Evolutionary conservation across 2,888 invertebrate genomes (phyloP), one percentile per base, ranked within the genome.

Genomic region (Harpalus rubripes): DNA sequence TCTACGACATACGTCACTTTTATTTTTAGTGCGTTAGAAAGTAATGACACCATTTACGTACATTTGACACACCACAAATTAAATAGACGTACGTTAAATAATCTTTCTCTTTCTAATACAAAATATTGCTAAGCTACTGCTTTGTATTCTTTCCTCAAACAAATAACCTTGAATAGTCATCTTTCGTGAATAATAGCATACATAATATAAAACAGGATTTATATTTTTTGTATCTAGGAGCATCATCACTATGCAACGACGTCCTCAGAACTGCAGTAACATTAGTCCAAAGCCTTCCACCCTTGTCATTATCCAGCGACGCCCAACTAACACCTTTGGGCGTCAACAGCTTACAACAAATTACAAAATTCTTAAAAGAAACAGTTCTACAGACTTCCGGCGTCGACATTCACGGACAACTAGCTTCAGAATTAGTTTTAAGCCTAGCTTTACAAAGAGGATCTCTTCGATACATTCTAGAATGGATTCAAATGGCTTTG

Each of bases 401-500:
- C 18, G 93, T 93, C 3, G 93, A 93, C 88, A 86, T 88, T 15
- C 88, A 89, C 84, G 92, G 92, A 7, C 91, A 91, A 87, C 87
- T 91, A 15, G 91, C 92, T 0, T 90, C 90, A 32, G 94, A 94
- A 89, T 89, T 94, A 79, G 90, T 94, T 86, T 88, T 94, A 61
- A 92, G 92, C 5, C 88, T 94, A 59, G 93, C 93, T 12, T 89
- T 93, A 41, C 94, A 94, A 90, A 89, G 94, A 86, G 94, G 94
- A 16, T 93, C 93, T 10, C 90, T 94, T 18, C 89, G 93, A 61
- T 93, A 93, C 88, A 89, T 94, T 22, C 89, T 94, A 68, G 93
- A 94, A 87, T 94, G 94, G 94, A 92, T 94, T 72, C 93, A 93
- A 86, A 92, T 94, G 92, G 93, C 94, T 10, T 90, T 94, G 72